Base-by-base conservation (phyloP, 2,113 vertebrate genomes). In the Actenoides lindsayi region DNA sequence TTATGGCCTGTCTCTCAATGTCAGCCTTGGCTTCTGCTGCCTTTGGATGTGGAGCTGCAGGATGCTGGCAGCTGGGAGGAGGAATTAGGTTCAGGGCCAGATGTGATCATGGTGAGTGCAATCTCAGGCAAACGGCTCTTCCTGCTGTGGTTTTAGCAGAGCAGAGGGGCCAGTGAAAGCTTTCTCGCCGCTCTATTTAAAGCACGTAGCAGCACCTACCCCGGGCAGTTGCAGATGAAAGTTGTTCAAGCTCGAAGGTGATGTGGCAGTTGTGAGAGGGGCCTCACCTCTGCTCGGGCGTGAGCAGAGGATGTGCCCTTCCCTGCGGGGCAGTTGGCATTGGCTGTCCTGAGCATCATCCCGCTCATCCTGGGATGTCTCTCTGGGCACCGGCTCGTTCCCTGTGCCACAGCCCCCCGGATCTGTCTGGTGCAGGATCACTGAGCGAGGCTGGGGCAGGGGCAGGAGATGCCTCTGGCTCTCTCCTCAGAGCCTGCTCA, bases 91-190 rank as follows among this genome's bases (percentile, higher is more conserved):
- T 84, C 21, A 10, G 90, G 65, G 86, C 53, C 89, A 93, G 94
- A 42, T 75, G 89, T 84, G 79, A 14, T 42, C 27, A 37, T 70
- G 79, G 64, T 78, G 83, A 89, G 83, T 91, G 83, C 92, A 79
- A 94, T 95, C 92, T 93, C 92, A 82, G 95, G 39, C 11, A 0
- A 96, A 30, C 96, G 94, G 89, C 24, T 85, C 89, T 97, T 97
- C 94, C 96, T 97, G 93, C 93, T 96, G 96, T 94, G 96, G 96
- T 97, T 97, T 97, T 96, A 80, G 69, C 50, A 87, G 74, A 80
- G 51, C 54, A 25, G 1, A 54, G 86, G 60, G 92, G 90, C 74
- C 90, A 93, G 96, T 48, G 88, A 96, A 78, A 95, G 91, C 94
- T 96, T 95, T 96, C 63, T 92, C 92, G 56, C 27, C 0, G 0